A percentile compares a stretch with the other conserved stretches of the same genome.
Conservation (phyloP, 2,113 vertebrate genomes). For the Spea multiplicata region DNA sequence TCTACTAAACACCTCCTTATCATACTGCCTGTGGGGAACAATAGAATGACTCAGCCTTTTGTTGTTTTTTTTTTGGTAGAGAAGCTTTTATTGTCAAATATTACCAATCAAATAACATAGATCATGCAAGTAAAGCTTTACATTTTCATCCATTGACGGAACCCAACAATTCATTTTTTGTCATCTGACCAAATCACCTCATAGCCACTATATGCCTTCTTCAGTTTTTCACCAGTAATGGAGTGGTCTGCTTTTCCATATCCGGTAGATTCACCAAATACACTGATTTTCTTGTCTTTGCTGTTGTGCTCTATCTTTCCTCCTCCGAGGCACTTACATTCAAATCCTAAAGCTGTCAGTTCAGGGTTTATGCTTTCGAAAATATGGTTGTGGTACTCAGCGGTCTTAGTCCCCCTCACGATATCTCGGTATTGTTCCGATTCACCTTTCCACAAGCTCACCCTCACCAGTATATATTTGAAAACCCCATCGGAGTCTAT, state of each 20-base stretch:
- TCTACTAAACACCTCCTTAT: too few species aligned
- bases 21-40: too few species aligned
- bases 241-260: constrained; percentile 88
- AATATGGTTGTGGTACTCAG: constrained; percentile 88
- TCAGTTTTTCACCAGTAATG: constrained; percentile 76
- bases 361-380: constrained; percentile 81
- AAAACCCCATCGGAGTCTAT: constrained; percentile 81
- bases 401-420: constrained; percentile 79
- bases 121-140: too few species aligned
- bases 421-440: constrained; percentile 66
- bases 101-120: too few species aligned
- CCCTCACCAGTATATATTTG: constrained; percentile 81
- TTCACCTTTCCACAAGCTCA: constrained; percentile 68
- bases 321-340: constrained; percentile 82
- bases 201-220: constrained; percentile 72
- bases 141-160: too few species aligned
- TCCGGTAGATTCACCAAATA: constrained; percentile 84
- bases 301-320: constrained; percentile 86
- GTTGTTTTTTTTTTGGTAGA: too few species aligned
- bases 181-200: constrained; percentile 82
- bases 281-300: constrained; percentile 76
- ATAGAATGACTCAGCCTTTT: too few species aligned
- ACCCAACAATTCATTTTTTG: constrained; percentile 61
- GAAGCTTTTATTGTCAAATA: too few species aligned
- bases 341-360: constrained; percentile 76